Conservation (phyloP, 2,888 invertebrate species). For the Agrochola macilenta region DNA sequence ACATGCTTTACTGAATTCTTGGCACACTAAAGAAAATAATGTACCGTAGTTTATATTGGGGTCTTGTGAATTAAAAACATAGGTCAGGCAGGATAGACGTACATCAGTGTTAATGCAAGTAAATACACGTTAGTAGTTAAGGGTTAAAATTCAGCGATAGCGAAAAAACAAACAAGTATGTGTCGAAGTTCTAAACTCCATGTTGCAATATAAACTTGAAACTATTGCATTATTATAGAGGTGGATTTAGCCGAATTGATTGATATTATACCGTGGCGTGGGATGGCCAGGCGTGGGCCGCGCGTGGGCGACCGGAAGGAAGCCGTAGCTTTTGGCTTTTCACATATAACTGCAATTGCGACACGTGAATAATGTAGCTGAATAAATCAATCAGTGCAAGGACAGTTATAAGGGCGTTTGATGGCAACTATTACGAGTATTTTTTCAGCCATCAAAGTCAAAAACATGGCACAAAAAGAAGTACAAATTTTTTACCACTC, state of each 20-base stretch:
- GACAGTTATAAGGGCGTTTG: constrained; percentile 14
- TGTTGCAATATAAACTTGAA: constrained; percentile 65
- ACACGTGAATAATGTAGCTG: constrained; percentile 57
- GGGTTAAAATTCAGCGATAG: too few species aligned
- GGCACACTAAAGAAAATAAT: too few species aligned
- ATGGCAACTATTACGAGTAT: not conserved
- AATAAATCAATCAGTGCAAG: constrained; percentile 45
- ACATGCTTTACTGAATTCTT: too few species aligned
- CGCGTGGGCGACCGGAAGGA: constrained; percentile 88
- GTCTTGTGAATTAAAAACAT: too few species aligned
- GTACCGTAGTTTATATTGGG: too few species aligned
- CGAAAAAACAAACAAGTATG: constrained; percentile 25
- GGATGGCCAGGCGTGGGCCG: constrained; percentile 76
- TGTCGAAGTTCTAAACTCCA: constrained; percentile 32
- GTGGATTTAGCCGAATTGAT: constrained; percentile 82
- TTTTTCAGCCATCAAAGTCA: not conserved
- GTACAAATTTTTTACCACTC: not conserved
- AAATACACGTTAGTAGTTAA: too few species aligned
- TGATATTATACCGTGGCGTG: constrained; percentile 79
- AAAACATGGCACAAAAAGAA: not conserved
- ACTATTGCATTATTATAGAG: constrained; percentile 77
- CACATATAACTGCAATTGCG: constrained; percentile 69
- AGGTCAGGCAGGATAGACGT: too few species aligned
- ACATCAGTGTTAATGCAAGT: too few species aligned
- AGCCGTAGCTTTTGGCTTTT: constrained; percentile 81